Conservation (phyloP, 2,797 vertebrate genomes). For the Sibirionetta formosa region DNA sequence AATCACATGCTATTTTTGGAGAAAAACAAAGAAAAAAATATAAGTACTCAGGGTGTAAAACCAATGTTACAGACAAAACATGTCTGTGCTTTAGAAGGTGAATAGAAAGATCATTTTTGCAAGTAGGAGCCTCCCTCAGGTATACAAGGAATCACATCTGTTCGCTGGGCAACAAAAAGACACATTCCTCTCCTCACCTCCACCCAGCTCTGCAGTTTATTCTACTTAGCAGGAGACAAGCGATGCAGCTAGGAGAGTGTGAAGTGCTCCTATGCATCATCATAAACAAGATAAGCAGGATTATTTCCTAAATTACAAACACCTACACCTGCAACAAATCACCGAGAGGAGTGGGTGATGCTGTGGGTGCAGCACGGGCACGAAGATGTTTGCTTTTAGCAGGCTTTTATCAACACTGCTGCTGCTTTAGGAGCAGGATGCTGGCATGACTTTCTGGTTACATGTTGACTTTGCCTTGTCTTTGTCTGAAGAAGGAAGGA, state of each 20-base stretch:
- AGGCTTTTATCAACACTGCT: background rate
- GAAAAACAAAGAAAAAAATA: background rate
- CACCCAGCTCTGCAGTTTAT: background rate
- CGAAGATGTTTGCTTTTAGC: background rate
- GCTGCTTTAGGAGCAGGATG: background rate
- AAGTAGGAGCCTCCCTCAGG: background rate
- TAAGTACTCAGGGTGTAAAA: background rate
- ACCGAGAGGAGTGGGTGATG: background rate
- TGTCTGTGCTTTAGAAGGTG: background rate
- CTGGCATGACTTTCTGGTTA: background rate
- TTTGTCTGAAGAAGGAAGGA: conserved; percentile 9
- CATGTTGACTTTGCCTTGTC: background rate
- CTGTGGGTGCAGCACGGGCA: background rate
- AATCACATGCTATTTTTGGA: background rate
- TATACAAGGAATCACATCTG: background rate
- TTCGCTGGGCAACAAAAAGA: conserved; percentile 24
- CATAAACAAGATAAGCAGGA: conserved; percentile 51
- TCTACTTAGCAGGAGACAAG: conserved; percentile 39
- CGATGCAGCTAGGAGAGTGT: conserved; percentile 10
- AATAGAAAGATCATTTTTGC: background rate
- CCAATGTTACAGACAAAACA: background rate
- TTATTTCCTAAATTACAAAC: conserved; percentile 43
- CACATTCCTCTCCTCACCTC: background rate
- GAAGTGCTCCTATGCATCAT: conserved; percentile 51
- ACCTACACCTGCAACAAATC: conserved; percentile 32